Percentiles rank a stretch among this genome's conserved stretches.
Conservation (phyloP, 2,113 vertebrate species). For the Cinclus cinclus region DNA sequence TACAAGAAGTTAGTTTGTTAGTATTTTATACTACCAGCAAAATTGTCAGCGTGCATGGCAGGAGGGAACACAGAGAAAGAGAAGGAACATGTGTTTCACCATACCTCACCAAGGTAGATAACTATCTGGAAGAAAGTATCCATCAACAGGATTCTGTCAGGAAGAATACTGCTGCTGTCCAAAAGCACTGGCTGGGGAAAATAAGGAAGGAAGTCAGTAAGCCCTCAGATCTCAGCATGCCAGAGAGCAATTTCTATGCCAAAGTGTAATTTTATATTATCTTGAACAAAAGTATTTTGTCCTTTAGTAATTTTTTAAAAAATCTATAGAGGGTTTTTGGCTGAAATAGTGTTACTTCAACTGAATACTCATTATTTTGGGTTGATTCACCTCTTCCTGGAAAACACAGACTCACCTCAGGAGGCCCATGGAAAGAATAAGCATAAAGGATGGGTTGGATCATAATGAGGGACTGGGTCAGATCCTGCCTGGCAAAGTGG, state of each 20-base stretch:
- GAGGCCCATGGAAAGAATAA: slow-evolving; percentile 94
- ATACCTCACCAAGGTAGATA: slow-evolving; percentile 96
- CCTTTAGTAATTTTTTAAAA: neutral
- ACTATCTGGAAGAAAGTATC: slow-evolving; percentile 99
- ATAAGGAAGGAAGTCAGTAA: neutral
- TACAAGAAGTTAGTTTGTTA: neutral
- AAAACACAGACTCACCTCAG: slow-evolving; percentile 83
- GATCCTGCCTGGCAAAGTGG: slow-evolving; percentile 92
- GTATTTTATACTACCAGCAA: neutral
- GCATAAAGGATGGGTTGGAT: slow-evolving; percentile 97
- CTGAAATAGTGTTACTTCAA: neutral
- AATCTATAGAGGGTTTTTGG: neutral
- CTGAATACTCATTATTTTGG: neutral
- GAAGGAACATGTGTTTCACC: neutral
- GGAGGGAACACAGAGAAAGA: neutral
- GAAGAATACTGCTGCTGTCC: slow-evolving; percentile 97
- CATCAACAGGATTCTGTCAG: slow-evolving; percentile 95
- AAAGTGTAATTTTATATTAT: neutral
- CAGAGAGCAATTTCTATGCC: neutral
- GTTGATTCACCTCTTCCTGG: neutral
- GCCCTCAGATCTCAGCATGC: neutral
- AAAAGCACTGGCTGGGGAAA: slow-evolving; percentile 88
- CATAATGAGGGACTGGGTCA: slow-evolving; percentile 98
- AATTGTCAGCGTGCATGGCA: neutral
- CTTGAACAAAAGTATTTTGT: neutral